Evolutionary conservation across 1,140 invertebrate genomes (phyloP), one percentile per base, ranked within the genome.

Genomic region (Aphis craccivora): DNA sequence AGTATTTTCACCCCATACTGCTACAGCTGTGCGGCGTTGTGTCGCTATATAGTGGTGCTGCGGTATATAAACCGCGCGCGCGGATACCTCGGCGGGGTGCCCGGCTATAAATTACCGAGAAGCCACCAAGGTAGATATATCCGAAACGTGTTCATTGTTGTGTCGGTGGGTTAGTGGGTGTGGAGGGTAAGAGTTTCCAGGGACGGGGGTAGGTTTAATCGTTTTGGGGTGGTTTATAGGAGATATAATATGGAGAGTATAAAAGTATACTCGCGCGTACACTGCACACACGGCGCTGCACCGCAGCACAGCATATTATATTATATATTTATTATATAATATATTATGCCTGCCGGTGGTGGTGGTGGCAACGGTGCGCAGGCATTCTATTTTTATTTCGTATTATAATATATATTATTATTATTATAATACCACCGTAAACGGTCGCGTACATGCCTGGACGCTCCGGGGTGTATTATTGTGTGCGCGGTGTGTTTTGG

Each of bases 61-160:
- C 14, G 18, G 60, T 76, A 76, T 22, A 30, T n/a, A n/a, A 76
- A 35, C 60, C 60, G n/a, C 30, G 37, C 43, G 8, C 35, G 76
- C 45, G 76, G 25, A 48, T 76, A 92, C 60, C 91, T n/a, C 91
- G 76, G 51, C 91, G 91, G 91, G 91, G 91, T 92, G 91, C 67
- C 89, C 76, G 76, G 91, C 91, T 83, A 92, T 92, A 92, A 92
- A 92, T 92, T 92, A 92, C 91, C 67, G 91, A 18, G 91, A 83
- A 83, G 76, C 91, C 91, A 92, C 91, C 91, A 51, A 92, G 91
- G 91, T 92, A 92, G 91, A 92, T 83, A 23, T 92, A 48, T 92
- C 91, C 91, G 76, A 92, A 92, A 92, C 67, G 91, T 83, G 91
- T 92, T 92, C 91, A 92, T 92, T 92, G 91, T 92, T 92, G 48